phyloP scores from a whole-genome alignment of 2,888 invertebrate species.

The Folsomia candida region DNA sequence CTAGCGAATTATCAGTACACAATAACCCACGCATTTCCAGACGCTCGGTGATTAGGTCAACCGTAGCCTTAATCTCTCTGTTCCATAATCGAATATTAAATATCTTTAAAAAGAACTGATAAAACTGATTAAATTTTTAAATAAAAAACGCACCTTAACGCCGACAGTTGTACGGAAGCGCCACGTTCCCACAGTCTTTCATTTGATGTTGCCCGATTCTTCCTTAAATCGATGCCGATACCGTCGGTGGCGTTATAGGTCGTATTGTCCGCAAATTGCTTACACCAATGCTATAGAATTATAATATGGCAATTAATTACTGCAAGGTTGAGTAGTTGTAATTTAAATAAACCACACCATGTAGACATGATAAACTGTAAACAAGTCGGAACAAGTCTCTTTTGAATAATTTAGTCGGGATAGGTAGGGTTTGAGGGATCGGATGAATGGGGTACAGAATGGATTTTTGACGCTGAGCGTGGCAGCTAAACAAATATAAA shows the following conservation, averaged over 20 bases:
- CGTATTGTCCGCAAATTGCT: constrained; percentile 22
- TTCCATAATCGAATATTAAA: too few species aligned
- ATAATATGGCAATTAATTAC: not conserved
- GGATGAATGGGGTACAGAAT: constrained; percentile 71
- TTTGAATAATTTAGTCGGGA: constrained; percentile 78
- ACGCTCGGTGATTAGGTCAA: constrained; percentile 68
- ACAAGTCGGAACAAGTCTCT: constrained; percentile 78
- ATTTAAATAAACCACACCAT: constrained; percentile 61
- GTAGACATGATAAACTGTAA: constrained; percentile 77
- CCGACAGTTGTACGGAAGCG: constrained; percentile 35
- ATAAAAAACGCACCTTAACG: constrained; percentile 35
- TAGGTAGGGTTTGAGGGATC: constrained; percentile 68
- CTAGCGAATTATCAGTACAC: not conserved
- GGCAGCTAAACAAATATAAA: constrained; percentile 62
- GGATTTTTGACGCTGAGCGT: constrained; percentile 77
- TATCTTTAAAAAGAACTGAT: not conserved
- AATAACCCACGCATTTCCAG: constrained; percentile 57
- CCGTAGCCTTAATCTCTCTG: constrained; percentile 69
- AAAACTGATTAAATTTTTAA: not conserved
- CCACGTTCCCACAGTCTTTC: constrained; percentile 39
- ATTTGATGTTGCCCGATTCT: not conserved
- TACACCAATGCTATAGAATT: constrained; percentile 25
- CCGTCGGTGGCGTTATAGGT: constrained; percentile 5
- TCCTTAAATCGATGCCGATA: too few species aligned
- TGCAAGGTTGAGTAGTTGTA: not conserved